Evolutionary conservation across 2,113 vertebrate genomes (phyloP).

Genomic region (Peucedramus taeniatus): DNA sequence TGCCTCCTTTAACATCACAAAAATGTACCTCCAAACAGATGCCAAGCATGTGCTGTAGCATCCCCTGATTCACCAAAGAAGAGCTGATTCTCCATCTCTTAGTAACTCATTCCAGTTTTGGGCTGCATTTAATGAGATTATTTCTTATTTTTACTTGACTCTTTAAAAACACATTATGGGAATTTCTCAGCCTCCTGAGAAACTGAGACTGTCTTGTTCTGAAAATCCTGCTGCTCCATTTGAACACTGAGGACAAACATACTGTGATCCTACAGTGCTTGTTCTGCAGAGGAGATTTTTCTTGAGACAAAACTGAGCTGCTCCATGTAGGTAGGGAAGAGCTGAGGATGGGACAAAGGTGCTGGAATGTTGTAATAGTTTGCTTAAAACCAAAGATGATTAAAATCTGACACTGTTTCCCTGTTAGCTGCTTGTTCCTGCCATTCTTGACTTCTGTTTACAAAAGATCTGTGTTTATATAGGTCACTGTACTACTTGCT

Average conservation of each 20-base stretch:
- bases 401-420: not conserved
- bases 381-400: not conserved
- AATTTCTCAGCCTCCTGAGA: not conserved
- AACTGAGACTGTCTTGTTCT: not conserved
- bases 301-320: not conserved
- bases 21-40: not conserved
- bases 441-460: not conserved
- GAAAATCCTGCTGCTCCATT: not conserved
- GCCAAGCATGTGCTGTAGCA: rapidly evolving
- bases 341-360: not conserved
- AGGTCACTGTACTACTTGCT: not conserved
- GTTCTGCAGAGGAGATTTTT: not conserved
- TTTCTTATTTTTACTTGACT: not conserved
- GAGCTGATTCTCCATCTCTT: not conserved
- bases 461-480: not conserved
- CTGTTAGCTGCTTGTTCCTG: constrained; percentile 15
- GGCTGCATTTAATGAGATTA: not conserved
- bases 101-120: not conserved
- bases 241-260: not conserved
- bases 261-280: rapidly evolving
- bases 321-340: not conserved
- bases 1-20: not conserved
- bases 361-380: not conserved
- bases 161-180: not conserved
- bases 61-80: not conserved